Base-by-base conservation (phyloP, 1,140 invertebrate species). In the Physella acuta region DNA sequence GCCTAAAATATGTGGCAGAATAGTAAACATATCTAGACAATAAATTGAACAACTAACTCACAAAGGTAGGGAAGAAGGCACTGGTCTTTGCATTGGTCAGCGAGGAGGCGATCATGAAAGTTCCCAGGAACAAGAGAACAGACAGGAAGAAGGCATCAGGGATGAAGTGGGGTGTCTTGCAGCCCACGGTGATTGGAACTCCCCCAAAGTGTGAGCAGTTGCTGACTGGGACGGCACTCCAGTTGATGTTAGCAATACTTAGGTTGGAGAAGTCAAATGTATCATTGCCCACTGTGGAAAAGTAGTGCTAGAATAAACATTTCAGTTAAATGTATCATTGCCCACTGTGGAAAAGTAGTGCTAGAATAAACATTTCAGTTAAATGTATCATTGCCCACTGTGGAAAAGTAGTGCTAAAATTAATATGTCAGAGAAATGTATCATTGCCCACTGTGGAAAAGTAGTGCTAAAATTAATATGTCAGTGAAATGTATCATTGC, bases 81-180 rank as follows among this genome's bases (percentile, higher is more conserved):
- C 94, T 91, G 75, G 92, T 95, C 86, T 97, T 97, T 84, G 98
- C 95, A 75, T 93, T 91, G 84, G 98, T 98, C 33, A 99, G 86
- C 62, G 90, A 86, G 28, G 93, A 88, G 31, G 96, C 95, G 73
- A 98, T 89, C 49, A 91, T 84, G 84, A 97, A 99, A 28, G 97
- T 99, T 64, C 94, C 93, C 72, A 94, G 81, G 86, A 98, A 98
- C 61, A 99, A 88, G 59, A 98, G 89, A 76, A 97, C 89, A 69
- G 96, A 98, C 91, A 99, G 94, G 67, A 99, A 90, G 87, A 96
- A 98, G 73, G 98, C 93, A 86, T 99, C 78, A 31, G 78, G 56
- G 31, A 74, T 68, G 68, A 76, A 81, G 53, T 74, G 62, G 2
- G 75, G 70, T 0, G 76, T 76, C 33, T 72, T 60, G 77, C 94